Evolutionary conservation across 2,888 invertebrate genomes (phyloP), one percentile per base, ranked within the genome.

Genomic region (Eupithecia abbreviata): DNA sequence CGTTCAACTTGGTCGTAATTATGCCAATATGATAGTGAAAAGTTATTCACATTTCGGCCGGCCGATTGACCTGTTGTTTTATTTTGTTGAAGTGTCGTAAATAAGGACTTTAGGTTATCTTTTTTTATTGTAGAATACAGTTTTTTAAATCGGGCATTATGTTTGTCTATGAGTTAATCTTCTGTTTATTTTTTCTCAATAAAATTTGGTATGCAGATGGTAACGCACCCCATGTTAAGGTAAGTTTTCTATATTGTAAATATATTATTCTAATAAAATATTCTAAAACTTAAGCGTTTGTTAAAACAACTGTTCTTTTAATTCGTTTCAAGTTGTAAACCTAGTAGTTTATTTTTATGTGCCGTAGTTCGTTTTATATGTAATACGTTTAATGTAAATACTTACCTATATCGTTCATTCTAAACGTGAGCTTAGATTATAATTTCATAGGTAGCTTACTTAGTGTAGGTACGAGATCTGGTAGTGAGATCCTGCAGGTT

Each of bases 11-110:
- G 62, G 30, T 62, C 62, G 12, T 62, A 51, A 51, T 62, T 86
- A 91, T 90, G 90, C 87, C 90, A 92, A 91, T 90, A 93, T 92
- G 93, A 87, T 89, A 86, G 85, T 88, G 86, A 87, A 89, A 88
- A 87, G 82, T 85, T 85, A 84, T 62, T 30, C 12, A 62, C 18
- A 62, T 4, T 62, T 30, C 62, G 62, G 83, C 83, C 86, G 85
- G 84, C 86, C 84, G 84, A 84, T 87, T 82, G 84, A 86, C 84
- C 87, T 86, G 85, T 87, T 88, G 88, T 90, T 89, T 88, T 88
- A 87, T 90, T 88, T 84, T 85, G 90, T 91, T 88, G 87, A 86
- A 89, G 91, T 90, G 89, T 87, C 85, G 82, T 84, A 87, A 86
- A 74, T 79, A 68, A 45, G 67, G 43, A 79, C 49, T 68, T 13